These are phyloP conservation scores for Microcebus ravelobensis DNA, from an alignment of 2,113 vertebrate genomes.

Conservation along the genomic window DNA sequence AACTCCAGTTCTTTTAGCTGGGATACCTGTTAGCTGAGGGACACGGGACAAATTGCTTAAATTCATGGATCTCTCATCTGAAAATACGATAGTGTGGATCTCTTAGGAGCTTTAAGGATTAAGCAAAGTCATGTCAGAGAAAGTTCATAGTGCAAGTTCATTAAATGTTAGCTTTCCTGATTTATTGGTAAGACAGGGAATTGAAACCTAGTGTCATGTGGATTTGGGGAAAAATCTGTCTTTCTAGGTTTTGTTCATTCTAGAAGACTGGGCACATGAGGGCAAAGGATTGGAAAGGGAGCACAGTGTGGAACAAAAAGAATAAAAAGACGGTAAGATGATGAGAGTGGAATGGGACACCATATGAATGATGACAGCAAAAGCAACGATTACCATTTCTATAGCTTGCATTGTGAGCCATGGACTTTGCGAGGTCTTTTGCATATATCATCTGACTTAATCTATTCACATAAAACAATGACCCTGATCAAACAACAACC, in stretches of 20 bases:
- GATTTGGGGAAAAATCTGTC: not conserved
- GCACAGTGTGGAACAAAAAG: not conserved
- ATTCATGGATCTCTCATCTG: not conserved
- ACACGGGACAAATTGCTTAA: not conserved
- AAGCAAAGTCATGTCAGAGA: not conserved
- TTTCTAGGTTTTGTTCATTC: not conserved
- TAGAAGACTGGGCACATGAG: not conserved
- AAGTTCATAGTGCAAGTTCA: not conserved
- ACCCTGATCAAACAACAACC: not conserved
- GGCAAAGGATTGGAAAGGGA: not conserved
- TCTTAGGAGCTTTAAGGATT: not conserved
- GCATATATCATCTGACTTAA: not conserved
- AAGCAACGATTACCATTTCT: not conserved
- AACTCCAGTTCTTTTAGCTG: not conserved
- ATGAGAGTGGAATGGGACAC: not conserved
- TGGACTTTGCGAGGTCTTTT: not conserved
- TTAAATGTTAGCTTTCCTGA: not conserved
- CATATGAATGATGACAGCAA: accelerated
- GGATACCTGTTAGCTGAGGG: not conserved
- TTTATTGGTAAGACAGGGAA: not conserved
- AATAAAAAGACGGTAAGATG: not conserved
- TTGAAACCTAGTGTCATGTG: not conserved
- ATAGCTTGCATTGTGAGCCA: not conserved
- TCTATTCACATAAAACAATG: not conserved
- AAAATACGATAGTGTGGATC: not conserved